Evolutionary conservation across 2,113 vertebrate genomes (phyloP).

Genomic region (Buteo buteo): DNA sequence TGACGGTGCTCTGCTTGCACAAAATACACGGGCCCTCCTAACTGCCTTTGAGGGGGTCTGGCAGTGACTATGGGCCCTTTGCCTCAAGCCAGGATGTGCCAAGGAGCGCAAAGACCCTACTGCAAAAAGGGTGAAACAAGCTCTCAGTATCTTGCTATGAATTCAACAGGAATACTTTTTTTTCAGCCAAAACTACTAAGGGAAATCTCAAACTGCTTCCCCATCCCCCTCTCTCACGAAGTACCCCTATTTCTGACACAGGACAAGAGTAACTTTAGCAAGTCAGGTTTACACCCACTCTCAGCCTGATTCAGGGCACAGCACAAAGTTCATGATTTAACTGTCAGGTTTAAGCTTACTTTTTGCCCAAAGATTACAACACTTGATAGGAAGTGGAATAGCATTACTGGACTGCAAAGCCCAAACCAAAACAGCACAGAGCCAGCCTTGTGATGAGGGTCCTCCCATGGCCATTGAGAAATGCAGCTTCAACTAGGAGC

Average conservation of each 20-base stretch:
- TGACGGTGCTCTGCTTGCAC: neutral
- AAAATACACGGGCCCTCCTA: rapidly evolving
- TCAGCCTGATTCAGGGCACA: neutral
- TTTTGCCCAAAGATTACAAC: neutral
- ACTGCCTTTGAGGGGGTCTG: neutral
- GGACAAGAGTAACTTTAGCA: neutral
- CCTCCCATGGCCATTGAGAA: neutral
- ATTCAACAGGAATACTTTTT: neutral
- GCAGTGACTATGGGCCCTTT: neutral
- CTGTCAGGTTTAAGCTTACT: neutral
- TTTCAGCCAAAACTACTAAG: neutral
- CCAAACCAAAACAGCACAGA: neutral
- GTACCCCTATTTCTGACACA: neutral
- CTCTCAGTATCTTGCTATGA: neutral
- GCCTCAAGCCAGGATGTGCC: neutral
- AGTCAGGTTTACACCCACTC: neutral
- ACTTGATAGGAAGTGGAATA: neutral
- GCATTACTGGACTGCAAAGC: neutral
- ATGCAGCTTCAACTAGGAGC: neutral
- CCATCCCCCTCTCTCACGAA: neutral
- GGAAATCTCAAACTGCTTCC: neutral
- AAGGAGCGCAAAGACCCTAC: neutral
- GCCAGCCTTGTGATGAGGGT: neutral
- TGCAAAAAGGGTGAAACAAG: neutral
- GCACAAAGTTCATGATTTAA: neutral